Evolutionary conservation across 2,888 invertebrate species (phyloP).

Genomic region (Caenorhabditis sp.): DNA sequence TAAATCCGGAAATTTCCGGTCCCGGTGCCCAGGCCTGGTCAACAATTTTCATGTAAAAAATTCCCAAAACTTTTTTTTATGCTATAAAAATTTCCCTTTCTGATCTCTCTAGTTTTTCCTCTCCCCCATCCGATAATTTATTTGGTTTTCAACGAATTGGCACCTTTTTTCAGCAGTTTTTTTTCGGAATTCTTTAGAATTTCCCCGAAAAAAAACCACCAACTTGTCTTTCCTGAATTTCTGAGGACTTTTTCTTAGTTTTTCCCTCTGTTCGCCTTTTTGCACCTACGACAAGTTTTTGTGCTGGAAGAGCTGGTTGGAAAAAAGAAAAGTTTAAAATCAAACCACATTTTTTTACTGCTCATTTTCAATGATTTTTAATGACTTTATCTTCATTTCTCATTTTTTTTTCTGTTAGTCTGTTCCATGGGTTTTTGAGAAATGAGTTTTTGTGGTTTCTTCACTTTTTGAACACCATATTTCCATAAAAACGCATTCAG

Average conservation of each 20-base stretch:
- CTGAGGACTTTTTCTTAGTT: not conserved
- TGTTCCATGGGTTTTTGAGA: not conserved
- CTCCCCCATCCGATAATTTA: not conserved
- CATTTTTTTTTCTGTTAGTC: too few species aligned
- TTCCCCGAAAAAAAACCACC: not conserved
- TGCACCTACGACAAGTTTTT: not conserved
- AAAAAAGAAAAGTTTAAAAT: not conserved
- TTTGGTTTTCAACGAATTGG: not conserved
- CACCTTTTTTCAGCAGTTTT: not conserved
- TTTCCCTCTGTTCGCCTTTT: not conserved
- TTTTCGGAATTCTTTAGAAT: not conserved
- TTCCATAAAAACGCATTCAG: too few species aligned
- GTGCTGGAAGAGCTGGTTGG: not conserved
- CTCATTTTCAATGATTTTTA: slow-evolving; percentile 1
- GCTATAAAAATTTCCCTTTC: too few species aligned
- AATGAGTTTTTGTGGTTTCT: not conserved
- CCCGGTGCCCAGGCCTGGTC: too few species aligned
- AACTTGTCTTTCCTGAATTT: not conserved
- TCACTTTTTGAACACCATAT: too few species aligned
- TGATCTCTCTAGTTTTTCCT: not conserved
- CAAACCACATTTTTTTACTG: slow-evolving; percentile 1
- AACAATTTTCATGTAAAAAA: too few species aligned
- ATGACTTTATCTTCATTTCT: not conserved
- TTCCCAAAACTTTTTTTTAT: too few species aligned
- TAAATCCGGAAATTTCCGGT: too few species aligned